Conservation (phyloP, 2,797 vertebrate genomes). For the Mus spretus region DNA sequence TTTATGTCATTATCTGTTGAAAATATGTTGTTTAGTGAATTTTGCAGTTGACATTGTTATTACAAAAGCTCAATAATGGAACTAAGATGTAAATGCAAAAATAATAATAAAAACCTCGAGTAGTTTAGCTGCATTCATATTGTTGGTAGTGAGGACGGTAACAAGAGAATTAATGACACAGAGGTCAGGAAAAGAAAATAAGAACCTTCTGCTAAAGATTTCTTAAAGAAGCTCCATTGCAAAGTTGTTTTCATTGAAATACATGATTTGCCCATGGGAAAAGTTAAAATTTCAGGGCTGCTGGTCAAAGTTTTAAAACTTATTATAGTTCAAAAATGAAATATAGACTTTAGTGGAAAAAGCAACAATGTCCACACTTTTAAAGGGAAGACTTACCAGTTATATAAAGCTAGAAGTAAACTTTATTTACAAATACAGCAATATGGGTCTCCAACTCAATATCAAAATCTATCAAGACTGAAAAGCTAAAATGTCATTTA, state of each 20-base stretch:
- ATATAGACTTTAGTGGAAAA: constrained; percentile 59
- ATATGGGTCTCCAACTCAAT: constrained; percentile 76
- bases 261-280: neutral
- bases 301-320: constrained; percentile 59
- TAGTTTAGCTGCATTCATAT: neutral
- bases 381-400: constrained; percentile 38
- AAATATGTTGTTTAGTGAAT: neutral
- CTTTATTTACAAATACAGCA: constrained; percentile 69
- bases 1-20: neutral
- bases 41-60: neutral
- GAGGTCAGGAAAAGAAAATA: neutral
- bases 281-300: constrained; percentile 21
- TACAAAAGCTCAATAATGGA: neutral
- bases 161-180: neutral
- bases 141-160: neutral
- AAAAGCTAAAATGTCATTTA: constrained; percentile 75
- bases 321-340: constrained; percentile 63
- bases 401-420: constrained; percentile 69
- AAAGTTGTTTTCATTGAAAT: constrained; percentile 70
- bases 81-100: neutral
- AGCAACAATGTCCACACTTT: constrained; percentile 57
- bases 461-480: constrained; percentile 75
- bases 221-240: constrained; percentile 6
- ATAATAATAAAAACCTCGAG: neutral
- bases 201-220: neutral